Evolutionary conservation across 2,113 vertebrate genomes (phyloP).

Genomic region (Nothobranchius furzeri): DNA sequence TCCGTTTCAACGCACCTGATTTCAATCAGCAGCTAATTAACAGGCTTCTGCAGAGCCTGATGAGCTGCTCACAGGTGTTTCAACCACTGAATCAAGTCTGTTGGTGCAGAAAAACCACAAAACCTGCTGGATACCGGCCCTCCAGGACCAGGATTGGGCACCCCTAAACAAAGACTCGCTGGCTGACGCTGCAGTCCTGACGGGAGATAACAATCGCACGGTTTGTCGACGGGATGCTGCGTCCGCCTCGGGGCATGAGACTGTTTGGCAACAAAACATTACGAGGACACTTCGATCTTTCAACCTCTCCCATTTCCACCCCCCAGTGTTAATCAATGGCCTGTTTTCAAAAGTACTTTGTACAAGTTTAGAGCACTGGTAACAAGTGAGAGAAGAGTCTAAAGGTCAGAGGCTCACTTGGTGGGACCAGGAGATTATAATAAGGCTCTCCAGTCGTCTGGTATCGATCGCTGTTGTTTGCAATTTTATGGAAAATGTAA

Average conservation of each 20-base stretch:
- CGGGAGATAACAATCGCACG: conserved; percentile 66
- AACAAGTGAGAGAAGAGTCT: conserved; percentile 47
- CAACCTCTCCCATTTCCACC: conserved; percentile 8
- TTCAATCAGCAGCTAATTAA: no score
- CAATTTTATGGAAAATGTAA: conserved; percentile 38
- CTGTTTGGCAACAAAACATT: conserved; percentile 64
- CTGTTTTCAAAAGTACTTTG: conserved; percentile 68
- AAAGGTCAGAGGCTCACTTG: conserved; percentile 64
- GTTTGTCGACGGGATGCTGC: conserved; percentile 69
- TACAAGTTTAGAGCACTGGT: conserved; percentile 44
- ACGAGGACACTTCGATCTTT: conserved; percentile 60
- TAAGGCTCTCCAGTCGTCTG: conserved; percentile 36
- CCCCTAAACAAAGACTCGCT: conserved; percentile 40
- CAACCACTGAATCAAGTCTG: no score
- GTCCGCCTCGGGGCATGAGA: conserved; percentile 55
- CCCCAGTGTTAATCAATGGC: conserved; percentile 65
- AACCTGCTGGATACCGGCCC: no score
- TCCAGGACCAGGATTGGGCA: no score
- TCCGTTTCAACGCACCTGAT: no score
- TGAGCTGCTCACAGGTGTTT: no score
- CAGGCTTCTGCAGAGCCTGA: no score
- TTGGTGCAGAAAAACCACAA: no score
- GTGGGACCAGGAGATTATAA: conserved; percentile 51
- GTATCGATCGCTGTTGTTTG: conserved; percentile 61
- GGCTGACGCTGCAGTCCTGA: conserved; percentile 49